phyloP scores from a whole-genome alignment of 2,113 vertebrate genomes.

The Chunga burmeisteri region DNA sequence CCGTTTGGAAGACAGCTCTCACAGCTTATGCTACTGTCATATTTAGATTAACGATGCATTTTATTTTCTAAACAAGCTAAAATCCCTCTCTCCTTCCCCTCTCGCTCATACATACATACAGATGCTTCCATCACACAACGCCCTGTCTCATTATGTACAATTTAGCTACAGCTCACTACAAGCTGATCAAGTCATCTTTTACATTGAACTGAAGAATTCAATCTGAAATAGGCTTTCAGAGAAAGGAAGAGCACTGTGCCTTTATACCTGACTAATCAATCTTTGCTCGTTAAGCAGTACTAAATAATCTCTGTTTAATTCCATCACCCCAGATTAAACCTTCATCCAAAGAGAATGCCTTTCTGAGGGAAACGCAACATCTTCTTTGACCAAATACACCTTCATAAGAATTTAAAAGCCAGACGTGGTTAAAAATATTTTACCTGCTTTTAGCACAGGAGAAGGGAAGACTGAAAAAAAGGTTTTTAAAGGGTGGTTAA shows the following conservation, averaged over 20 bases:
- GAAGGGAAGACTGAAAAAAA: background rate
- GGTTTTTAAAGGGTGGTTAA: background rate
- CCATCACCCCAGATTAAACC: background rate
- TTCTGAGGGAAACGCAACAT: background rate
- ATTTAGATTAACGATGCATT: slow-evolving; percentile 44
- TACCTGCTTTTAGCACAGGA: background rate
- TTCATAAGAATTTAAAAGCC: background rate
- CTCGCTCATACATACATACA: background rate
- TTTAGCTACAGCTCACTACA: background rate
- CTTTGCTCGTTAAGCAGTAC: background rate
- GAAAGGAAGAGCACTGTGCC: background rate
- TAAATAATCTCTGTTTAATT: background rate
- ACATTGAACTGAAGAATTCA: background rate
- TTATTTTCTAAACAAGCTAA: slow-evolving; percentile 35
- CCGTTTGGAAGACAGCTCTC: background rate
- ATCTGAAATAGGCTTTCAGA: background rate
- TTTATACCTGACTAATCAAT: background rate
- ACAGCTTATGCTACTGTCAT: slow-evolving; percentile 24
- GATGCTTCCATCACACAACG: background rate
- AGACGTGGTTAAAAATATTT: background rate
- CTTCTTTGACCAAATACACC: background rate
- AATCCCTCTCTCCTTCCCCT: background rate
- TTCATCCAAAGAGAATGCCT: background rate
- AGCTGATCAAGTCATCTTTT: background rate
- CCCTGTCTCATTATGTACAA: background rate